Evolutionary conservation across 1,140 invertebrate genomes (phyloP), one percentile per base, ranked within the genome.

Genomic region (Cyphomyrmex costatus): DNA sequence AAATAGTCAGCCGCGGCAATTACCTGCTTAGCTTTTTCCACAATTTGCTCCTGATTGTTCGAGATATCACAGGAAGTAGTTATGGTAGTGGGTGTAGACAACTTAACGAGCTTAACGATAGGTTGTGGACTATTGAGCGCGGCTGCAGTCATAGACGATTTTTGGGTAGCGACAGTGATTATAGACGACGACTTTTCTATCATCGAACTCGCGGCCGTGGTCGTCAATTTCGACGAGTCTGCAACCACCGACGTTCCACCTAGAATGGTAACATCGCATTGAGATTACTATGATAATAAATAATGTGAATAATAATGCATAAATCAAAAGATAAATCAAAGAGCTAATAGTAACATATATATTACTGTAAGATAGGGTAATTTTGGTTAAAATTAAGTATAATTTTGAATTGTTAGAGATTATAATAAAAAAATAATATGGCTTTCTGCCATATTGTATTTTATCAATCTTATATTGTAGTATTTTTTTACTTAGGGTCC

Each of bases 21-120:
- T 91, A 96, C 96, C 95, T 98, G 98, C 95, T 98, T 98, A 0
- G 98, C 98, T 94, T 98, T 97, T 94, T 98, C 97, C 60, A 98
- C 97, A 91, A 98, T 98, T 94, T 98, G 97, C 94, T 98, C 97
- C 93, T 97, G 96, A 90, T 95, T 96, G 90, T 90, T 94, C 58
- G 90, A 88, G 68, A 86, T 93, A 92, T 95, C 94, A 92, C 91
- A 92, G 71, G 93, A 87, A 36, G 92, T 88, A 73, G 88, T 93
- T 94, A 91, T 95, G 91, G 86, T 93, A 88, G 91, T 86, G 76
- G 90, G 87, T 68, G 88, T 83, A 89, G 93, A 91, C 80, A 94
- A 92, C 90, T 94, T 95, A 42, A 94, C 91, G 71, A 95, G 90
- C 95, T 94, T 96, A 93, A 95, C 96, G 95, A 91, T 95, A 93